phyloP scores from a whole-genome alignment of 64 coral and sea anemone genomes.

The Actinia equina region DNA sequence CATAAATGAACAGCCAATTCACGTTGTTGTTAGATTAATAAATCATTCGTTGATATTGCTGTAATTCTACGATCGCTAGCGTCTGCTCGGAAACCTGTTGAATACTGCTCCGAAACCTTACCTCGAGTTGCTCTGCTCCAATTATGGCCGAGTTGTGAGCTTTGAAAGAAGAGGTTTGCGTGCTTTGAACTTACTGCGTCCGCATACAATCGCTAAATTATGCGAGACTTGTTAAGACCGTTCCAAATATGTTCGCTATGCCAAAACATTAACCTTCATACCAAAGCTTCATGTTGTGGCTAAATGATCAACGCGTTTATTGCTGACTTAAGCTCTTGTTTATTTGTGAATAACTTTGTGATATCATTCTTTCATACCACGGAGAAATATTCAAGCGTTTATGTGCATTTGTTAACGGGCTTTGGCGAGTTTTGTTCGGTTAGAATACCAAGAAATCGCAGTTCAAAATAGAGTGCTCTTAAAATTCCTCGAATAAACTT shows the following conservation, averaged over 20 bases:
- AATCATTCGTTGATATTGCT: slow-evolving; percentile 6
- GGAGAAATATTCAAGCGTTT: not conserved
- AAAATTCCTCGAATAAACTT: not conserved
- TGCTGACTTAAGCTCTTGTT: not conserved
- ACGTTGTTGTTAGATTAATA: slow-evolving; percentile 6
- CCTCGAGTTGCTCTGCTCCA: not conserved
- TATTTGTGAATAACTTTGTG: not conserved
- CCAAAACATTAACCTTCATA: slow-evolving; percentile 27
- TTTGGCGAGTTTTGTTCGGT: not conserved
- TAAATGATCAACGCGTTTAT: not conserved
- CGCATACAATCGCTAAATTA: slow-evolving; percentile 34
- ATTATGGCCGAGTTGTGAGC: not conserved
- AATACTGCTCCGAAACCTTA: not conserved
- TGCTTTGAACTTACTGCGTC: slow-evolving; percentile 18
- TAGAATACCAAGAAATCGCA: not conserved
- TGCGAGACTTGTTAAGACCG: slow-evolving; percentile 64
- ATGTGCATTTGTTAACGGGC: not conserved
- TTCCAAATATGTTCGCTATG: slow-evolving; percentile 95
- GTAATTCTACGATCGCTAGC: not conserved
- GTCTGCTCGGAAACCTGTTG: slow-evolving; percentile 6
- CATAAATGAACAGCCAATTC: slow-evolving; percentile 12
- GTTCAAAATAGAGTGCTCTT: not conserved
- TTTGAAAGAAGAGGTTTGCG: slow-evolving; percentile 22
- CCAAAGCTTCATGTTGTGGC: slow-evolving; percentile 12
- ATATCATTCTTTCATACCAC: not conserved